Percentiles rank a stretch among this genome's conserved stretches.
phyloP scores from a whole-genome alignment of 2,888 invertebrate genomes.

The Cartodere bifasciata region DNA sequence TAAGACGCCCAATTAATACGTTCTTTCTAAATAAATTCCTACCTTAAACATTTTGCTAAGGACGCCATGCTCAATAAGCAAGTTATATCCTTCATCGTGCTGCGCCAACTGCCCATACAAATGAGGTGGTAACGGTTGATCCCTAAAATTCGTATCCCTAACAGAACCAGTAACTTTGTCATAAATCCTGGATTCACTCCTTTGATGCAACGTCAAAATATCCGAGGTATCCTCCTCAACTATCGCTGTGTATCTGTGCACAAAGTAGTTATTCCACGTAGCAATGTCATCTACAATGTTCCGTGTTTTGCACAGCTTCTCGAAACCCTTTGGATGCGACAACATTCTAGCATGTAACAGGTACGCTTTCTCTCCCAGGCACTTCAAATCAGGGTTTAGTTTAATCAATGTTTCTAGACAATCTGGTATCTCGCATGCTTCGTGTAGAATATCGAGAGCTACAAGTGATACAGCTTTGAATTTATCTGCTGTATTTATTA shows the following conservation, averaged over 20 bases:
- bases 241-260: conserved; percentile 74
- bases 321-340: conserved; percentile 57
- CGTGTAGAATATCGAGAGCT: conserved; percentile 74
- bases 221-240: conserved; percentile 84
- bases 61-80: conserved; percentile 41
- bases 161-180: conserved; percentile 53
- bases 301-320: conserved; percentile 46
- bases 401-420: conserved; percentile 62
- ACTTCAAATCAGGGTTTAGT: conserved; percentile 53
- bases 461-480: conserved; percentile 67
- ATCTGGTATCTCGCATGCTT: conserved; percentile 83
- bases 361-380: conserved; percentile 66
- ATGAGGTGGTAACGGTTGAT: conserved; percentile 55
- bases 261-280: conserved; percentile 64
- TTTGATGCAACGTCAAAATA: conserved; percentile 71
- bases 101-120: conserved; percentile 72
- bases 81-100: conserved; percentile 47
- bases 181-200: conserved; percentile 65
- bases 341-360: conserved; percentile 64
- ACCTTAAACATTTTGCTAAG: conserved; percentile 26
- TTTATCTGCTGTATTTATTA: conserved; percentile 75
- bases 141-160: conserved; percentile 38
- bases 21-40: too few relatives aligned
- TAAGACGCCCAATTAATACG: too few relatives aligned
- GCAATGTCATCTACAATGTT: conserved; percentile 61